Percentiles rank a stretch among this genome's conserved stretches.
These are phyloP conservation scores for Stichopus horrens DNA, from an alignment of 53 echinoderm and acorn worm species.

Conservation along the genomic window DNA sequence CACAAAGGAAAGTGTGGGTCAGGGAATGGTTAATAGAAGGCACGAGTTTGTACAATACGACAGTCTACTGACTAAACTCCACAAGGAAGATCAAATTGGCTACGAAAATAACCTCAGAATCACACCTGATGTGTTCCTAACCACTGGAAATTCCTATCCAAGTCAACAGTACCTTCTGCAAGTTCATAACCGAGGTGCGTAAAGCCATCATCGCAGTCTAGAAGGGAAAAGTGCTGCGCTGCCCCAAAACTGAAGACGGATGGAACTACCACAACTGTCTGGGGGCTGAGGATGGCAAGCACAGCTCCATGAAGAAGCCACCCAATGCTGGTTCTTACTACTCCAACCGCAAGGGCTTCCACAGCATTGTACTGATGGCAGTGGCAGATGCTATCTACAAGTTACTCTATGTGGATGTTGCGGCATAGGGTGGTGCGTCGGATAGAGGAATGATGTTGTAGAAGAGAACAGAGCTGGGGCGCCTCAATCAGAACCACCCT, in stretches of 20 bases:
- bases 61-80: neutral
- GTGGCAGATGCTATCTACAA: slow-evolving; percentile 47
- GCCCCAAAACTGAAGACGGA: too few relatives aligned
- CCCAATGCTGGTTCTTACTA: too few relatives aligned
- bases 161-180: slow-evolving; percentile 44
- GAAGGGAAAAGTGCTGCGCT: neutral
- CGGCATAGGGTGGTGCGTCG: slow-evolving; percentile 32
- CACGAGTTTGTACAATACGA: slow-evolving; percentile 23
- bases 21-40: too few relatives aligned
- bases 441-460: slow-evolving; percentile 60
- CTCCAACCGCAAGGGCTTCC: too few relatives aligned
- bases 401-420: too few relatives aligned
- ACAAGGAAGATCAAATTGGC: neutral
- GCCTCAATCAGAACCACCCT: too few relatives aligned
- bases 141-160: slow-evolving; percentile 49
- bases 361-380: slow-evolving; percentile 58
- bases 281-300: too few relatives aligned
- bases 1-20: slow-evolving; percentile 54
- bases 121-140: slow-evolving; percentile 43
- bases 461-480: too few relatives aligned
- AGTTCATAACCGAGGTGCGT: neutral
- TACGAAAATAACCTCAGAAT: slow-evolving; percentile 44
- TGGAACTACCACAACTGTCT: slow-evolving; percentile 52
- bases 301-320: too few relatives aligned
- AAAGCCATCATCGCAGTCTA: neutral